Evolutionary conservation across 2,888 invertebrate species (phyloP).

Genomic region (Heliconius cydno): DNA sequence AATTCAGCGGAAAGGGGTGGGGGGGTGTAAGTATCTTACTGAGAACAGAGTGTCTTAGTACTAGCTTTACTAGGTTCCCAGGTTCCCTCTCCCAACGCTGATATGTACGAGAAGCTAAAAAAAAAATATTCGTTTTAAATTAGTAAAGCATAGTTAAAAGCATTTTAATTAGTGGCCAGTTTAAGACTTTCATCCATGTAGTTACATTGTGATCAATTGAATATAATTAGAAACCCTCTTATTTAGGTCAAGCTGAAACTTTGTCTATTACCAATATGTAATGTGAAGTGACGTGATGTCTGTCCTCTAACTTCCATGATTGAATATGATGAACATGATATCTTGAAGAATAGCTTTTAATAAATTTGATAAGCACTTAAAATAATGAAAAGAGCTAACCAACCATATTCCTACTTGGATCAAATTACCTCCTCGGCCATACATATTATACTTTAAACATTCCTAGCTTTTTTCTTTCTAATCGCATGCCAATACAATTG

Average conservation of each 20-base stretch:
- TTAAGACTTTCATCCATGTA: neutral
- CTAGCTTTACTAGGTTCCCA: no score
- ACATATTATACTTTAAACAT: slow-evolving; percentile 14
- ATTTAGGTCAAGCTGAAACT: neutral
- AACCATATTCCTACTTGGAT: slow-evolving; percentile 19
- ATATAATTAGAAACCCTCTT: slow-evolving; percentile 3
- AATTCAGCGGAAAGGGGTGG: no score
- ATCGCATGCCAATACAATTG: slow-evolving; percentile 9
- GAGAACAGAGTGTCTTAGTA: no score
- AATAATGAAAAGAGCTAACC: slow-evolving; percentile 34
- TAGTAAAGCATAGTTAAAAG: neutral
- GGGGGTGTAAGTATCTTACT: no score
- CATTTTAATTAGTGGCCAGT: neutral
- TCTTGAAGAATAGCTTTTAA: slow-evolving; percentile 26
- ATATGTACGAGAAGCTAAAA: no score
- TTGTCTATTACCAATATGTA: neutral
- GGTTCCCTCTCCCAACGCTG: no score
- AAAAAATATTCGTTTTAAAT: neutral
- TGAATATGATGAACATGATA: neutral
- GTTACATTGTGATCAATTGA: slow-evolving; percentile 15
- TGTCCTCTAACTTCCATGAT: neutral
- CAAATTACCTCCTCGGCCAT: slow-evolving; percentile 10
- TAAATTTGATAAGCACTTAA: slow-evolving; percentile 38
- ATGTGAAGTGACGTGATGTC: neutral
- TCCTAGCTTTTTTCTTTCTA: slow-evolving; percentile 4